Base-by-base conservation (phyloP, 2,797 vertebrate genomes). In the Macroramphosus scolopax region DNA sequence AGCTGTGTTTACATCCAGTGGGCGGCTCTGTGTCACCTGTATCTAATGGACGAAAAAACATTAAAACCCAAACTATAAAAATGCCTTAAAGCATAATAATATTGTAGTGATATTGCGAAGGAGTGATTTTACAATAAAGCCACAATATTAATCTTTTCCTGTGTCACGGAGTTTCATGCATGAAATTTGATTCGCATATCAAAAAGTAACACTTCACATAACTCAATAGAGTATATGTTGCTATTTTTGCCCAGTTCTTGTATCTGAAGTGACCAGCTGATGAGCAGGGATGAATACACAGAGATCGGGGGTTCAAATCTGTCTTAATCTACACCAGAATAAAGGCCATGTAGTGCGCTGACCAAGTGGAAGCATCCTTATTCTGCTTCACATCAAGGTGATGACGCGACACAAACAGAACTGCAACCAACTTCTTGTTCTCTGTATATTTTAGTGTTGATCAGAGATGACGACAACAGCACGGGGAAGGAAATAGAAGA, bases 401-500 rank as follows among this genome's bases (percentile, higher is more conserved):
- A 6, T 30, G 9, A 9, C 42, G 17, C 47, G 35, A 47, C 45
- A 25, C 17, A 6, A 40, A 17, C 3, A 31, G 5, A 29, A 18
- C 6, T 45, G 41, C 41, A 54, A 61, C 29, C 9, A 51, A 51
- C 24, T 26, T 14, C 16, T 38, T 11, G 17, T 17, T 44, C 3
- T 30, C 44, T 30, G 30, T 9, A 14, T 30, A 5, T 33, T 60
- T 69, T 55, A 45, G 51, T 50, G 77, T 80, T 55, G 35, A 6
- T 58, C 17, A 43, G 37, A 54, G 17, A 62, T 36, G 4, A 60
- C 17, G 47, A 29, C 0, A 29, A 36, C 10, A 10, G 34, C 2
- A 14, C 29, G 29, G 51, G 29, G 32, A 66, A 71, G 39, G 45
- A 70, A 48, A 46, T 51, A 26, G 13, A 63, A 71, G 36, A 51